Evolutionary conservation across 2,797 vertebrate genomes (phyloP), one percentile per base, ranked within the genome.

Genomic region (Pagetopsis macropterus): DNA sequence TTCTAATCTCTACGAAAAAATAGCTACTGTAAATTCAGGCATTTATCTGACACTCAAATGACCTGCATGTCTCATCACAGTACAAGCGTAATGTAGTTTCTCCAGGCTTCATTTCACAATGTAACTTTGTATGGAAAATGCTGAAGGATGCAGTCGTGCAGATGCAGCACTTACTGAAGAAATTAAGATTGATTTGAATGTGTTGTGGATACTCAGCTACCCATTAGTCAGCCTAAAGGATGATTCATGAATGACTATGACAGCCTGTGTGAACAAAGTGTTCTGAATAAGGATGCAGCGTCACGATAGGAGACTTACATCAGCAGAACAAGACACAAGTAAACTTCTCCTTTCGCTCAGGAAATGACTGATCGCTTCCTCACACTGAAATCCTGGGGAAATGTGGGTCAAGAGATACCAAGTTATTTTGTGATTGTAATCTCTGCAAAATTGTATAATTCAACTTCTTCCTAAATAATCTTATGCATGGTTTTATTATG

Each of bases 311-410:
- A 1, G n/a, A 19, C 14, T 82, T 54, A 72, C n/a, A 78, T 65
- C 58, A 66, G 70, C 66, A 76, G 72, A 87, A 80, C 72, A n/a
- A 81, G 73, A 79, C 67, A 79, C 54, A 49, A 54, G 55, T 56
- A 40, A 1, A 90, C 88, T 91, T 89, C 91, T 84, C 56, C 86
- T 89, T 89, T 90, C 77, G 6, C 80, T 74, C 52, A 70, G 86
- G 88, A 91, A 93, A 50, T 82, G 74, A 80, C 54, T 41, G 17
- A 48, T 55, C 57, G 66, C 14, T n/a, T 40, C 60, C 50, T 74
- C 65, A 11, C n/a, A 52, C 59, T 11, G 81, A 75, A 60, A 43
- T 41, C 1, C 4, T 3, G 23, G 3, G 57, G n/a, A 27, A 46
- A 8, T 3, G 3, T 33, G 17, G 23, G n/a, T n/a, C n/a, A n/a